phyloP scores from a whole-genome alignment of 2,888 invertebrate species.

The Ischnura elegans region DNA sequence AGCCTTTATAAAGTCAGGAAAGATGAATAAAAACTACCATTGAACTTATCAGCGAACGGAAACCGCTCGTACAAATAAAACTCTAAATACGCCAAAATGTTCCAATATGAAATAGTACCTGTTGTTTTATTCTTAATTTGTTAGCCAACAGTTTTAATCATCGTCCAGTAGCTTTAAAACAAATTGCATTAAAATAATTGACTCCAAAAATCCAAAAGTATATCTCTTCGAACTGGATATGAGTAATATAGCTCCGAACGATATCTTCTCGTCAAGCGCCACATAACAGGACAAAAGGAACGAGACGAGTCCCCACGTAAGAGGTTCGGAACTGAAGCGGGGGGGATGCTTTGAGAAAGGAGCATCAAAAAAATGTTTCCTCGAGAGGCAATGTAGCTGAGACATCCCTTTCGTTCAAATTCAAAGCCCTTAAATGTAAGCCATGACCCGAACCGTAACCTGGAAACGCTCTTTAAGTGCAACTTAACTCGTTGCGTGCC shows the following conservation, averaged over 20 bases:
- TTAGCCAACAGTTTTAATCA: too few relatives aligned
- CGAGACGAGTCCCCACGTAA: neutral
- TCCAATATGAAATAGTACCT: too few relatives aligned
- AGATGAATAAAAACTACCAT: too few relatives aligned
- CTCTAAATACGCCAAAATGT: too few relatives aligned
- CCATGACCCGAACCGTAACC: neutral
- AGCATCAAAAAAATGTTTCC: neutral
- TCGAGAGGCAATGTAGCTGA: neutral
- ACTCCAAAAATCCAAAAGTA: neutral
- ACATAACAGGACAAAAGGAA: neutral
- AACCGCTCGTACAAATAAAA: too few relatives aligned
- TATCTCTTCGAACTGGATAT: neutral
- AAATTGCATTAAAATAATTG: too few relatives aligned
- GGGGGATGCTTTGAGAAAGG: neutral
- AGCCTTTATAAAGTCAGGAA: too few relatives aligned
- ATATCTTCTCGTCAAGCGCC: slow-evolving; percentile 17
- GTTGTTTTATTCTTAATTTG: too few relatives aligned
- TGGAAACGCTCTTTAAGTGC: neutral
- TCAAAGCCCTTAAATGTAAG: neutral
- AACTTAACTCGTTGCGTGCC: neutral
- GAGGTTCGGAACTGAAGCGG: neutral
- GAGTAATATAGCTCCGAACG: neutral
- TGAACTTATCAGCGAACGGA: too few relatives aligned
- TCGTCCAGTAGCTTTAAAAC: too few relatives aligned
- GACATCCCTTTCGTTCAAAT: neutral